Evolutionary conservation across 2,797 vertebrate genomes (phyloP).

Genomic region (Fistularia tabacaria): DNA sequence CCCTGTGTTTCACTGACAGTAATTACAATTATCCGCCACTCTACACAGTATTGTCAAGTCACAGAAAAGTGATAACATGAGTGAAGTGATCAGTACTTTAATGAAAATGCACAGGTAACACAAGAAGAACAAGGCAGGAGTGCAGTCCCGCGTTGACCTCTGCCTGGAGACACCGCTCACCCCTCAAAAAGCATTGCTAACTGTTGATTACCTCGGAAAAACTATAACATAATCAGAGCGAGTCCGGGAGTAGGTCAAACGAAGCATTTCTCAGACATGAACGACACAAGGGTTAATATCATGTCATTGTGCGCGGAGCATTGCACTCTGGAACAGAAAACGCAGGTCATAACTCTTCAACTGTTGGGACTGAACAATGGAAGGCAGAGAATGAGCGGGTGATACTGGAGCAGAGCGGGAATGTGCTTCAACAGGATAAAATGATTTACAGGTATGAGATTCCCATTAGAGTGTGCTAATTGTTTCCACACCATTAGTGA

Average conservation of each 20-base stretch:
- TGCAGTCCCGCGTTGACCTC: slow-evolving; percentile 13
- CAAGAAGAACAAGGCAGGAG: slow-evolving; percentile 14
- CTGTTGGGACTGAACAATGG: slow-evolving; percentile 59
- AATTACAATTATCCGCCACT: slow-evolving; percentile 22
- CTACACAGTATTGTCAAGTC: slow-evolving; percentile 21
- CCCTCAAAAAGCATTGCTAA: slow-evolving; percentile 15
- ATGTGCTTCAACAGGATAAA: slow-evolving; percentile 72
- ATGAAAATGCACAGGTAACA: slow-evolving; percentile 38
- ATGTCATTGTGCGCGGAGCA: slow-evolving; percentile 40
- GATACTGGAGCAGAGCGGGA: slow-evolving; percentile 67
- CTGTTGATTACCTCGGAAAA: slow-evolving; percentile 29
- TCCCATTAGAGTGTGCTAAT: slow-evolving; percentile 82
- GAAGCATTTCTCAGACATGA: slow-evolving; percentile 20
- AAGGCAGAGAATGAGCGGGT: slow-evolving; percentile 67
- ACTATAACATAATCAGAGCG: slow-evolving; percentile 23
- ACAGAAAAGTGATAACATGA: slow-evolving; percentile 21
- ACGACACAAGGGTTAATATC: slow-evolving; percentile 46
- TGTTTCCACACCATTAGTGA: slow-evolving; percentile 85
- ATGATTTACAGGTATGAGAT: slow-evolving; percentile 84
- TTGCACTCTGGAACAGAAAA: slow-evolving; percentile 50
- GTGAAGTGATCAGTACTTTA: slow-evolving; percentile 35
- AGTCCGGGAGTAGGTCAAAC: slow-evolving; percentile 34
- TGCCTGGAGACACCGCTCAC: slow-evolving; percentile 20
- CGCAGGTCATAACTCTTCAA: slow-evolving; percentile 60
- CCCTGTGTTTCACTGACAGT: slow-evolving; percentile 30